Conservation (phyloP, 1,140 invertebrate species). For the Procambarus virginalis region DNA sequence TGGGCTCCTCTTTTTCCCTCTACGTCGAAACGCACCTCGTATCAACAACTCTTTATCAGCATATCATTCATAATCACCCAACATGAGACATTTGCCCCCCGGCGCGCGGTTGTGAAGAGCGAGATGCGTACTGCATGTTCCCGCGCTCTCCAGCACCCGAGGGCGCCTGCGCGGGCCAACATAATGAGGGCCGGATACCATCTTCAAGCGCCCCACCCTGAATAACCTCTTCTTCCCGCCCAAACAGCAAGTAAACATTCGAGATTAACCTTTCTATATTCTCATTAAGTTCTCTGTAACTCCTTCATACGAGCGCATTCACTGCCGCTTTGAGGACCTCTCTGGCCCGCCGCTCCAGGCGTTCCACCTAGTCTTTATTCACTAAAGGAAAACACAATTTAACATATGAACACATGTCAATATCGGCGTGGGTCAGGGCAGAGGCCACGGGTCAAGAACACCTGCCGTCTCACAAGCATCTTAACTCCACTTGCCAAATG, state of each 20-base stretch:
- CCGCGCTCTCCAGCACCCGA: neutral
- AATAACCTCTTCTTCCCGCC: neutral
- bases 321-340: neutral
- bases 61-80: conserved; percentile 7
- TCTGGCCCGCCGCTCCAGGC: neutral
- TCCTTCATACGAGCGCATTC: conserved; percentile 5
- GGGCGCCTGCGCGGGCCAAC: neutral
- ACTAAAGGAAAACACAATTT: neutral
- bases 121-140: neutral
- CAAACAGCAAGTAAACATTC: conserved; percentile 15
- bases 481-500: conserved; percentile 27
- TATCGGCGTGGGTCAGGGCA: neutral
- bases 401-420: neutral
- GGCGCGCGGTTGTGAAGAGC: neutral
- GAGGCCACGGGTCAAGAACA: too few relatives aligned
- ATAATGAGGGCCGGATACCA: neutral
- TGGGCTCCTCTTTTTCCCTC: neutral
- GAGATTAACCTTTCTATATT: conserved; percentile 14
- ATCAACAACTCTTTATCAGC: neutral
- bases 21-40: neutral
- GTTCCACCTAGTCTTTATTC: neutral
- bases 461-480: neutral
- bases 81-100: neutral
- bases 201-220: neutral
- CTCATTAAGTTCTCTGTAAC: conserved; percentile 13